phyloP scores from a whole-genome alignment of 2,888 invertebrate species.

The Epirrhoe tristata region DNA sequence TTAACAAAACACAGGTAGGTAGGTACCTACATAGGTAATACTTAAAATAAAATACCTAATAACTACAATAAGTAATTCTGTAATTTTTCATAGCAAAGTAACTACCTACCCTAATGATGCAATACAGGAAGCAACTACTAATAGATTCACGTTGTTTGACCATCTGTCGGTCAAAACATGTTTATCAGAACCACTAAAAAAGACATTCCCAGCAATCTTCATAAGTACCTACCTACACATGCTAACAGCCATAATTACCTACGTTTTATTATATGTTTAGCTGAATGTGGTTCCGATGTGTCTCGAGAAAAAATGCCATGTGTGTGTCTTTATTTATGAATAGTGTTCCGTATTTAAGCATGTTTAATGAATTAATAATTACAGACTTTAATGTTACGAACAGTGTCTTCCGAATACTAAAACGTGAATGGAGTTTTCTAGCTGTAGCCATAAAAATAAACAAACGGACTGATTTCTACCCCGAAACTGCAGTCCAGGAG shows the following conservation, averaged over 20 bases:
- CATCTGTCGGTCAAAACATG: conserved; percentile 23
- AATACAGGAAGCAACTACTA: conserved; percentile 20
- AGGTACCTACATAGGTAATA: neutral
- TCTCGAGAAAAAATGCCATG: conserved; percentile 28
- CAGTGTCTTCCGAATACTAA: no score
- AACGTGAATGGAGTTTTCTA: no score
- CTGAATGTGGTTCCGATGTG: conserved; percentile 30
- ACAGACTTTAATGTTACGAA: neutral
- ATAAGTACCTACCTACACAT: conserved; percentile 23
- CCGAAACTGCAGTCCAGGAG: no score
- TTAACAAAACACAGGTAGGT: no score
- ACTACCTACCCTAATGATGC: conserved; percentile 9
- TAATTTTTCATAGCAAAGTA: neutral
- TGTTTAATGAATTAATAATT: neutral
- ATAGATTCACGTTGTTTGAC: conserved; percentile 23
- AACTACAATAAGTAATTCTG: neutral
- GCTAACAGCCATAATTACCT: conserved; percentile 22
- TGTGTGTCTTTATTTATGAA: conserved; percentile 1
- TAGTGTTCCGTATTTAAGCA: conserved; percentile 4
- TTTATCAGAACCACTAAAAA: conserved; percentile 14
- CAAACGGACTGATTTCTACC: no score
- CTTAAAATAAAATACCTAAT: neutral
- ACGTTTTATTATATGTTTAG: conserved; percentile 32
- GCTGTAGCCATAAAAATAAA: no score
- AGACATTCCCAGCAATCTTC: conserved; percentile 23